A percentile compares a stretch with the other conserved stretches of the same genome.
phyloP scores from a whole-genome alignment of 2,888 invertebrate genomes.

The Conchocele bisecta region DNA sequence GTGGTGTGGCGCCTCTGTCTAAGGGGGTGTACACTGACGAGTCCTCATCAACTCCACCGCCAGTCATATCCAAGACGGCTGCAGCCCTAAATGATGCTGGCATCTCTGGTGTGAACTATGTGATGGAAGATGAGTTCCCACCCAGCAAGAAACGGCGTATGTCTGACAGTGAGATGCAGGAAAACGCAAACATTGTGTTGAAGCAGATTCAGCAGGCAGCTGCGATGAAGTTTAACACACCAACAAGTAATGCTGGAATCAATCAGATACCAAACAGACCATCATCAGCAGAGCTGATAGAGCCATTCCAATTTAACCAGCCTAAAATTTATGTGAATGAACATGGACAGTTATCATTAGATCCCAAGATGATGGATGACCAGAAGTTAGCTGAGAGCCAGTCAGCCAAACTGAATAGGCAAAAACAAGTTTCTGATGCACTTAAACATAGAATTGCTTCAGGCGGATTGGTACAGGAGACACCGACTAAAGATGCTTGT shows the following conservation, averaged over 20 bases:
- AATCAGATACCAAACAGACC: conserved; percentile 42
- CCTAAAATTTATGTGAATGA: too few relatives aligned
- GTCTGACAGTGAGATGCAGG: conserved; percentile 61
- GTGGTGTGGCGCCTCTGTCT: too few relatives aligned
- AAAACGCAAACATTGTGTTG: conserved; percentile 35
- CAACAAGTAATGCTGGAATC: conserved; percentile 27
- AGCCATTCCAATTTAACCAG: background rate
- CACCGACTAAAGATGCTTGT: conserved; percentile 14
- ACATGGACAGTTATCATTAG: too few relatives aligned
- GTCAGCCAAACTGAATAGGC: conserved; percentile 29
- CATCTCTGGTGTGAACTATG: conserved; percentile 27
- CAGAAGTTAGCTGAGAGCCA: conserved; percentile 18
- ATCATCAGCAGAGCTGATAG: conserved; percentile 45
- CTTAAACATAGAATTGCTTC: conserved; percentile 59
- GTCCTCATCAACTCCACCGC: conserved; percentile 37
- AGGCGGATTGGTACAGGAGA: conserved; percentile 9
- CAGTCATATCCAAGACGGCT: conserved; percentile 50
- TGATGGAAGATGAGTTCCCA: conserved; percentile 29
- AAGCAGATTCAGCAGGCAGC: conserved; percentile 39
- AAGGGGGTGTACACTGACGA: conserved; percentile 27
- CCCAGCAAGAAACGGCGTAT: conserved; percentile 61
- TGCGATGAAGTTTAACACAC: conserved; percentile 26
- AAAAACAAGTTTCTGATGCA: conserved; percentile 58
- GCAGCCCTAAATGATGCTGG: conserved; percentile 59
- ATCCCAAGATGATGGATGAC: conserved; percentile 10